Base-by-base conservation (phyloP, 2,888 invertebrate species). In the Drosophila kambysellisi region DNA sequence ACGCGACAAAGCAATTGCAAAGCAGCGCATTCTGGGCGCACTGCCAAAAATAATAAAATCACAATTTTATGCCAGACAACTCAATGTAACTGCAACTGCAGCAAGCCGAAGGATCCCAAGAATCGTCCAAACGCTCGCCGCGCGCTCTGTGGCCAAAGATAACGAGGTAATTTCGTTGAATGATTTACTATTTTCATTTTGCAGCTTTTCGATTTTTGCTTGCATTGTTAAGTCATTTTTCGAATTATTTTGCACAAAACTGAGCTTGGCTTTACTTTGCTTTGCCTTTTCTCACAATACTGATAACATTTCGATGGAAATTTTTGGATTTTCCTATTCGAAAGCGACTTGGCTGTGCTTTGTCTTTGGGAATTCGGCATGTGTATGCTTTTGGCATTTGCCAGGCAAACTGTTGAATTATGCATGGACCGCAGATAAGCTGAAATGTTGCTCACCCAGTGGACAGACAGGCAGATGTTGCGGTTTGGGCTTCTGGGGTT, bases 161-260 rank as follows among this genome's bases (percentile, higher is more conserved):
- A 91, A 91, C 89, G 89, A 91, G 91, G 90, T 91, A 91, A 91
- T 91, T 90, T 86, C 75, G 71, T 78, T 73, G 86, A 85, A 89
- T 90, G 90, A 91, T 89, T 91, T 91, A 77, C 83, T 68, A 77
- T 74, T 70, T 74, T 74, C 68, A 71, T 76, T 74, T 72, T 71
- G 66, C 67, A 77, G 74, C 65, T 70, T 51, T 56, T 61, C 50
- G 56, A 62, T 58, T 69, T 59, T 72, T 66, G 58, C 53, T 70
- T 57, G 33, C 25, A 15, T 56, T 66, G 64, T 63, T 68, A 35
- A 29, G 56, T 73, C 68, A 30, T 65, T 50, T 30, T 4, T 15
- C 69, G 67, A 60, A 76, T 84, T 67, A 73, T 70, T 71, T 69
- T 65, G 58, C 73, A 67, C 71, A 62, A 62, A 81, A 70, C 41